These are phyloP conservation scores for Clusia tigrina DNA, from an alignment of 2,888 invertebrate species.

Conservation along the genomic window DNA sequence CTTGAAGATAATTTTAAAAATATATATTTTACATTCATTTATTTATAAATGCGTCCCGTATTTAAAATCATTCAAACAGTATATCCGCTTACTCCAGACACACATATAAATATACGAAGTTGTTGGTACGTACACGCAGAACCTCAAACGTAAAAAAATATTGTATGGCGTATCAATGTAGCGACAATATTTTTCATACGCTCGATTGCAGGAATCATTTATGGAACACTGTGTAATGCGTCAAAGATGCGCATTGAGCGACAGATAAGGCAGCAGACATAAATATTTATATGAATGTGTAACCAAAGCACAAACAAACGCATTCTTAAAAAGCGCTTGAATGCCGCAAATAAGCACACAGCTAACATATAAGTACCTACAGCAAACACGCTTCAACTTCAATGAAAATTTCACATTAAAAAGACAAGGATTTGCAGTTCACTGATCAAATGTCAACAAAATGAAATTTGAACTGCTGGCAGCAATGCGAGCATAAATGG, in stretches of 20 bases:
- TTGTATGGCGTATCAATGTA: not conserved
- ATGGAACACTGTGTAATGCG: conserved; percentile 1
- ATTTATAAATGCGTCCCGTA: no score
- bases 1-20: no score
- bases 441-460: conserved; percentile 22
- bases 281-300: conserved; percentile 11
- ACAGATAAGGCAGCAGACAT: not conserved
- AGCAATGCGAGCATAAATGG: not conserved
- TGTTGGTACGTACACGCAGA: no score
- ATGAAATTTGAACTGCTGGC: conserved; percentile 20
- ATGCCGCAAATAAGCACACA: no score
- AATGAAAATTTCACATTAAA: not conserved
- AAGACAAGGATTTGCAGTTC: conserved; percentile 23
- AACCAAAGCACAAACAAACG: not conserved
- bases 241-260: conserved; percentile 1
- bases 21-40: no score
- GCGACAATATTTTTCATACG: conserved; percentile 1
- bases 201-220: conserved; percentile 5
- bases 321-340: conserved; percentile 18
- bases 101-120: not conserved
- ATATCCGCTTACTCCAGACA: not conserved
- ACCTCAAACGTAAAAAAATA: not conserved
- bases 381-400: conserved; percentile 14
- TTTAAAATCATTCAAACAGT: not conserved
- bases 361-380: not conserved